Conservation (phyloP, 2,113 vertebrate species). For the Microtus richardsoni region DNA sequence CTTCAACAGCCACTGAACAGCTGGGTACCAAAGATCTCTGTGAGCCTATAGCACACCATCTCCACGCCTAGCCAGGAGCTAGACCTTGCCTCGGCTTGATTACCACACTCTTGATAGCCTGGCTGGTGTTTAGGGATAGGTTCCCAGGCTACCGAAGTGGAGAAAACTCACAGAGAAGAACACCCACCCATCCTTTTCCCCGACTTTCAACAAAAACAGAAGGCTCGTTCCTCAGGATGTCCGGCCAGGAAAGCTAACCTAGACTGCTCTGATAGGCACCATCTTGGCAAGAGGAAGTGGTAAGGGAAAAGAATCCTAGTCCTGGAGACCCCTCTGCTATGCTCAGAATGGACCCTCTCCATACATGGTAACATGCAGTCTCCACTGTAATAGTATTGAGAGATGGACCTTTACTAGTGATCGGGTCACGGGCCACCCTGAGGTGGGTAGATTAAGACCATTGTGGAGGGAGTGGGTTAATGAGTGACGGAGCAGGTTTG, state of each 20-base stretch:
- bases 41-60: neutral
- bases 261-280: neutral
- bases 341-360: neutral
- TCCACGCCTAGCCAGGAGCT: neutral
- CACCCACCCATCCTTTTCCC: neutral
- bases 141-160: neutral
- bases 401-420: neutral
- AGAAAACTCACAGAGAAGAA: neutral
- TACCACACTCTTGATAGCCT: neutral
- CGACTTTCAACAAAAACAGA: neutral
- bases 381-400: neutral
- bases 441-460: neutral
- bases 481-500: neutral
- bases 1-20: constrained; percentile 25
- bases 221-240: neutral
- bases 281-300: neutral
- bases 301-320: neutral
- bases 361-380: neutral
- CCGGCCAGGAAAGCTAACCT: neutral
- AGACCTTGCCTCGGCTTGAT: neutral
- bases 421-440: neutral
- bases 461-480: neutral
- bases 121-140: neutral
- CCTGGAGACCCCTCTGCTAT: neutral
- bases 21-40: constrained; percentile 30